phyloP scores from a whole-genome alignment of 2,797 vertebrate genomes.

The Eutrigla gurnardus region DNA sequence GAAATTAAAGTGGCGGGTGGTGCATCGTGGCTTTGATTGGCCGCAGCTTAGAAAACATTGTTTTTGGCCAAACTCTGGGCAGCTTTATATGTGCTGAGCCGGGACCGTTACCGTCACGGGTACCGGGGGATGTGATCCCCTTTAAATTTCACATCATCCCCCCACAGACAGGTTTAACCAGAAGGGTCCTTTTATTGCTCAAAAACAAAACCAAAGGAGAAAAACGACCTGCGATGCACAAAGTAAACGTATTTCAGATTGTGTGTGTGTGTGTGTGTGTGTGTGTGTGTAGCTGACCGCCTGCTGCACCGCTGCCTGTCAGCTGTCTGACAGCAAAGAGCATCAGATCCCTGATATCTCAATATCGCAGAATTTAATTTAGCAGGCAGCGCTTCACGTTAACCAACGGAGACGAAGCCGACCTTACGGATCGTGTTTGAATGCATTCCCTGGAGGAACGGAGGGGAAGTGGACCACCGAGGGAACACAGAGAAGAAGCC shows the following conservation, averaged over 20 bases:
- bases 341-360: slow-evolving; percentile 11
- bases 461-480: slow-evolving; percentile 13
- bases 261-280: neutral
- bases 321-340: neutral
- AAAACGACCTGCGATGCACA: neutral
- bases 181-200: slow-evolving; percentile 26
- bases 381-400: slow-evolving; percentile 6
- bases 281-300: neutral
- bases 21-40: slow-evolving; percentile 24
- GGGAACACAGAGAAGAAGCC: slow-evolving; percentile 23
- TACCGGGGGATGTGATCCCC: slow-evolving; percentile 39
- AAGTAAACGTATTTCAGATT: neutral
- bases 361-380: neutral
- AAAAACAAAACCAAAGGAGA: neutral
- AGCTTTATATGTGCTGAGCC: slow-evolving; percentile 15
- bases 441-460: slow-evolving; percentile 14
- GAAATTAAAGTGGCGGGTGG: slow-evolving; percentile 62
- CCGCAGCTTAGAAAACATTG: slow-evolving; percentile 57
- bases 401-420: slow-evolving; percentile 12
- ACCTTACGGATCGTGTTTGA: slow-evolving; percentile 44
- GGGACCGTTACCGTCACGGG: slow-evolving; percentile 8
- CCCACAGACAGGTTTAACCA: slow-evolving; percentile 29
- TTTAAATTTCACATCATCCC: slow-evolving; percentile 38
- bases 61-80: slow-evolving; percentile 55
- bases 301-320: neutral